Percentiles rank a stretch among this genome's conserved stretches.
These are phyloP conservation scores for Tuta absoluta DNA, from an alignment of 2,888 invertebrate genomes.

Conservation along the genomic window DNA sequence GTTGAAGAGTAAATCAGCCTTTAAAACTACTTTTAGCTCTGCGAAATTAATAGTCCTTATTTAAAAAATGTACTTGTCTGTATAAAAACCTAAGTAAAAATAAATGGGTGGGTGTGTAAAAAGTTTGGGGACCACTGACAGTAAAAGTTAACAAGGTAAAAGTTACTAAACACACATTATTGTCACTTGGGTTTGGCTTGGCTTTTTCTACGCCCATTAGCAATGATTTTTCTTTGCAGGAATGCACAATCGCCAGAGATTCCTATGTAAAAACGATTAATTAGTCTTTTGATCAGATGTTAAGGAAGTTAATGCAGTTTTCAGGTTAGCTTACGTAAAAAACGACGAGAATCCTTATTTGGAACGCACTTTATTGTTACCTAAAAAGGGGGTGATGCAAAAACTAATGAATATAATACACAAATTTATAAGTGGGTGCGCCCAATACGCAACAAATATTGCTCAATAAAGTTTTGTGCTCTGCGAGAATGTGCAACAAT, in stretches of 20 bases:
- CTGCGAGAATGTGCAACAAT: too few species aligned
- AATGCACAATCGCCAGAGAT: slow-evolving; percentile 83
- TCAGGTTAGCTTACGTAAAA: too few species aligned
- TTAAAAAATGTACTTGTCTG: neutral
- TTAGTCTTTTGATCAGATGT: neutral
- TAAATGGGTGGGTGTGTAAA: neutral
- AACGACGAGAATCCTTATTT: neutral
- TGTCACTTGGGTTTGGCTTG: slow-evolving; percentile 49
- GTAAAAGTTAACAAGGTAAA: slow-evolving; percentile 31
- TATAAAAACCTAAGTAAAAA: neutral
- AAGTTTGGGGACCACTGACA: neutral
- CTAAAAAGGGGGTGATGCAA: too few species aligned
- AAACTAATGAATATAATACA: too few species aligned
- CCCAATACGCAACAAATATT: too few species aligned
- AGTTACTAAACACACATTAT: slow-evolving; percentile 46
- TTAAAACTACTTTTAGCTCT: too few species aligned
- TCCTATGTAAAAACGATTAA: slow-evolving; percentile 63
- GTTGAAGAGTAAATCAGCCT: too few species aligned
- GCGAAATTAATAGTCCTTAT: too few species aligned
- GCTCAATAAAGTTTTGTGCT: too few species aligned
- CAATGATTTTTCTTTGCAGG: slow-evolving; percentile 86
- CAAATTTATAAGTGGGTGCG: too few species aligned
- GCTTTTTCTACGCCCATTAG: slow-evolving; percentile 84
- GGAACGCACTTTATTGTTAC: too few species aligned
- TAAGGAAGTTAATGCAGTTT: too few species aligned